Evolutionary conservation across 2,113 vertebrate species (phyloP).

Genomic region (Pseudopipra pipra): DNA sequence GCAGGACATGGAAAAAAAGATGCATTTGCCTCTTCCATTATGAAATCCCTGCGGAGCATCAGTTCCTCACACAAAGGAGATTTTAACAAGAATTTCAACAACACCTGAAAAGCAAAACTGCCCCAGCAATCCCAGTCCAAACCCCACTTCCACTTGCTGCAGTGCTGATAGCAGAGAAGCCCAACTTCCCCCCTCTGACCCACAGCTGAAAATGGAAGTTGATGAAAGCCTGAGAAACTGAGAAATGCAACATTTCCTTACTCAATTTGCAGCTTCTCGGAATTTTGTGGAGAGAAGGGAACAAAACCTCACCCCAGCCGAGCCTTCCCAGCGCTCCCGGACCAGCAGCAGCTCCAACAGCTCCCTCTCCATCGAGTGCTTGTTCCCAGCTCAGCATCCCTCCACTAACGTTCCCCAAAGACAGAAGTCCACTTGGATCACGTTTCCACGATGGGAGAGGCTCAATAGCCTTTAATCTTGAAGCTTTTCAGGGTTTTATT

Average conservation of each 20-base stretch:
- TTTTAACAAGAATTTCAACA: not conserved
- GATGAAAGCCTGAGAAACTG: not conserved
- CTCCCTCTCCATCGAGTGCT: not conserved
- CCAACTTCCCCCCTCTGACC: not conserved
- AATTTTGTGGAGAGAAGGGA: fast-evolving
- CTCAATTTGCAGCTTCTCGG: not conserved
- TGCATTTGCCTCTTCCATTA: not conserved
- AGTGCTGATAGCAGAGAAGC: not conserved
- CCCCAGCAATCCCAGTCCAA: fast-evolving
- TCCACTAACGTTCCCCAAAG: no score
- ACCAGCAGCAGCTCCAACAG: not conserved
- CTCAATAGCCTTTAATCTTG: not conserved
- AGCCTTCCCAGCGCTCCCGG: not conserved
- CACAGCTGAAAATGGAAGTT: not conserved
- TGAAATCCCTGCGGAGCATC: fast-evolving
- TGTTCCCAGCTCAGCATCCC: fast-evolving
- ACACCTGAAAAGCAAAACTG: not conserved
- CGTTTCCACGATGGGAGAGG: not conserved
- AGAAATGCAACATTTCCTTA: not conserved
- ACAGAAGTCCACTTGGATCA: fast-evolving
- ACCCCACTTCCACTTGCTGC: fast-evolving
- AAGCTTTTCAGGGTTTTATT: fast-evolving
- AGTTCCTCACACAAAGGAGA: not conserved
- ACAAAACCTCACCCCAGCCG: not conserved
- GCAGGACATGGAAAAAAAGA: not conserved